A percentile compares a stretch with the other conserved stretches of the same genome.
Evolutionary conservation across 2,113 vertebrate genomes (phyloP).

Genomic region (Phalacrocorax brasilianus): DNA sequence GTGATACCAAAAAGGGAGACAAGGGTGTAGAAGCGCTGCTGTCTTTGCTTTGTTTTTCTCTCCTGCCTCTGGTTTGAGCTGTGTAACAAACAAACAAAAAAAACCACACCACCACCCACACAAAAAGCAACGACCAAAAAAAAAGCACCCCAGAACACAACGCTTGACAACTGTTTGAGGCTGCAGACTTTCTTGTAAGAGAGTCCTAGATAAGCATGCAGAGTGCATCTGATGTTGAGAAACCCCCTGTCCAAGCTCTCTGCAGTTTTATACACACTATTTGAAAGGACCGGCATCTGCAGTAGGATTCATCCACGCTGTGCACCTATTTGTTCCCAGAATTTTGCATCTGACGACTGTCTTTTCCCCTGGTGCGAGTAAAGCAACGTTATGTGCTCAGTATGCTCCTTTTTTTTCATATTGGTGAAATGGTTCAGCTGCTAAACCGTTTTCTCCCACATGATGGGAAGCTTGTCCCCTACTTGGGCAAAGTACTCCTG

Average conservation of each 20-base stretch:
- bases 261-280: not conserved
- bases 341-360: not conserved
- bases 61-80: constrained; percentile 4
- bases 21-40: not conserved
- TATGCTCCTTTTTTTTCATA: not conserved
- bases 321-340: not conserved
- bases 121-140: too few species aligned
- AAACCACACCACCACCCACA: too few species aligned
- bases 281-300: not conserved
- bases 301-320: not conserved
- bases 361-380: not conserved
- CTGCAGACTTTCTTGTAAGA: not conserved
- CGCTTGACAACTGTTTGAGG: constrained; percentile 22
- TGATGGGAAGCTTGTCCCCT: accelerated
- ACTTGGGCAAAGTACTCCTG: not conserved
- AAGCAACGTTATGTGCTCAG: not conserved
- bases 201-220: not conserved
- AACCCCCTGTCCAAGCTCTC: not conserved
- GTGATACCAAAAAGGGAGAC: not conserved
- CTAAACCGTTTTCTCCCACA: not conserved
- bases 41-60: not conserved
- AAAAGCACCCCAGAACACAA: too few species aligned
- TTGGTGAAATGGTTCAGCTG: not conserved
- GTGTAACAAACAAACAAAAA: not conserved
- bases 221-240: not conserved